Conservation (phyloP, 1,140 invertebrate genomes). For the Cephus cinctus region DNA sequence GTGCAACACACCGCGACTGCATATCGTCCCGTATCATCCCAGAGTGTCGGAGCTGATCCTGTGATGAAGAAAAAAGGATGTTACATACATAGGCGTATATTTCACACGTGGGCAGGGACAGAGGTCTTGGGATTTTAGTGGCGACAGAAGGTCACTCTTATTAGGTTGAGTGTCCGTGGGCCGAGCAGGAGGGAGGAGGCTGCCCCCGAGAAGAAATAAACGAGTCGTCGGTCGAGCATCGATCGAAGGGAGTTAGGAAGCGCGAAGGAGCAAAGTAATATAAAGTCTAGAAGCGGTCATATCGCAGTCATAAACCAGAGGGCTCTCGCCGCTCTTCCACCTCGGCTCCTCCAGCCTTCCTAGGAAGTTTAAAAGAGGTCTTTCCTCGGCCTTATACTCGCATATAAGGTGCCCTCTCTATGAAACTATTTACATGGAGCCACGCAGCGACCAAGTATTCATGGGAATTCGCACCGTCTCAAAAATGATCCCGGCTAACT, state of each 20-base stretch:
- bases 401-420: conserved; percentile 3
- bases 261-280: conserved; percentile 40
- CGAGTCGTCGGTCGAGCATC: conserved; percentile 6
- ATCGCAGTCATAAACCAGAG: conserved; percentile 43
- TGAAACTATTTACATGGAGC: conserved; percentile 43
- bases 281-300: conserved; percentile 40
- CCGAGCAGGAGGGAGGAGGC: too few species aligned
- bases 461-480: background rate
- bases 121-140: too few species aligned
- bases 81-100: too few species aligned
- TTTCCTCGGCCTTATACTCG: background rate
- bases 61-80: too few species aligned
- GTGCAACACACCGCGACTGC: too few species aligned
- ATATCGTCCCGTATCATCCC: too few species aligned
- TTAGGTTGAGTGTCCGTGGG: too few species aligned
- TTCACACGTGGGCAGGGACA: too few species aligned
- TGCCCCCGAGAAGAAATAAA: conserved; percentile 13
- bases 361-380: conserved; percentile 28
- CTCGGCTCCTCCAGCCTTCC: conserved; percentile 11
- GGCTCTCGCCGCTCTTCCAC: conserved; percentile 27
- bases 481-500: too few species aligned
- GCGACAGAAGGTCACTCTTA: too few species aligned
- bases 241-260: conserved; percentile 25
- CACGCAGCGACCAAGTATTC: conserved; percentile 13
- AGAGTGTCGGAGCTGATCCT: too few species aligned